Evolutionary conservation across 2,797 vertebrate species (phyloP).

Genomic region (Girardinus metallicus): DNA sequence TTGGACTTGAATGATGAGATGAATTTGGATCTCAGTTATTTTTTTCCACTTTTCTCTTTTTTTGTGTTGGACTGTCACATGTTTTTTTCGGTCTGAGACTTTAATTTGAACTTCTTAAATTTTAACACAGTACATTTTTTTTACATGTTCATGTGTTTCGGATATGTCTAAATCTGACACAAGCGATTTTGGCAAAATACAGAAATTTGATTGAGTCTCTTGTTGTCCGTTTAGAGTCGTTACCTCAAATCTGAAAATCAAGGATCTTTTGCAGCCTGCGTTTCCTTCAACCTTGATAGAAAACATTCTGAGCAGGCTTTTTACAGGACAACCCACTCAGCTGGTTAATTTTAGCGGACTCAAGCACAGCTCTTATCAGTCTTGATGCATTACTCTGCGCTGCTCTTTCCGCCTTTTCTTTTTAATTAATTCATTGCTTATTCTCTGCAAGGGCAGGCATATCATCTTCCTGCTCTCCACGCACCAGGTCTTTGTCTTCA

Average conservation of each 20-base stretch:
- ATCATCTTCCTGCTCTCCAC: background rate
- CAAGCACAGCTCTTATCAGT: constrained; percentile 2
- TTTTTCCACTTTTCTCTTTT: too few species aligned
- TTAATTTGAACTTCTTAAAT: too few species aligned
- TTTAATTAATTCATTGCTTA: constrained; percentile 10
- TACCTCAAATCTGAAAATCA: background rate
- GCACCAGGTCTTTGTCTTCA: background rate
- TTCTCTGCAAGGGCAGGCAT: background rate
- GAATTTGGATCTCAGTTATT: background rate
- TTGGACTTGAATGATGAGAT: background rate
- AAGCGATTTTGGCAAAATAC: too few species aligned
- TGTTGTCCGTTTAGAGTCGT: constrained; percentile 4
- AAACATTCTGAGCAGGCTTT: constrained; percentile 17
- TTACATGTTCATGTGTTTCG: too few species aligned
- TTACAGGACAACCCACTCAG: constrained; percentile 15
- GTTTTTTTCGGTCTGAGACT: too few species aligned
- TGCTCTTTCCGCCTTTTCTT: constrained; percentile 17
- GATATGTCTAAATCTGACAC: too few species aligned
- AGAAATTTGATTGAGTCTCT: background rate
- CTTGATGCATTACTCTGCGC: background rate
- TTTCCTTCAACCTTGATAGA: constrained; percentile 33
- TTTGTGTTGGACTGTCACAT: too few species aligned
- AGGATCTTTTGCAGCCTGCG: background rate
- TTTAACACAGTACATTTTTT: too few species aligned
- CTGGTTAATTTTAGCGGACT: constrained; percentile 16